Evolutionary conservation across 2,797 vertebrate genomes (phyloP).

Genomic region (Eulemur coronatus): DNA sequence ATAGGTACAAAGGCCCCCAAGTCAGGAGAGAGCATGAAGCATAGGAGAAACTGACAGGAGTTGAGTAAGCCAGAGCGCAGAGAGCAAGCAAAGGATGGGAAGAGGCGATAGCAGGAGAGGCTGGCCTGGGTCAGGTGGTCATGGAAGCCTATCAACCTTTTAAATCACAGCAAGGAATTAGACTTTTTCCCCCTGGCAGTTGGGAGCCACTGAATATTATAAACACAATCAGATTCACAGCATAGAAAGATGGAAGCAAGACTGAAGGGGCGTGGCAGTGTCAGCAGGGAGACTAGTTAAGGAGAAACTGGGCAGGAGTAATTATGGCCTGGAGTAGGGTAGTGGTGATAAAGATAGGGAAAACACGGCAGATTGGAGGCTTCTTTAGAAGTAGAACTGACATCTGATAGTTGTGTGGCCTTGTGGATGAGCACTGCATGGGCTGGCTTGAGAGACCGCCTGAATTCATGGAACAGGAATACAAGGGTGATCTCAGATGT

Average conservation of each 20-base stretch:
- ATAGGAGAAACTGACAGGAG: not conserved
- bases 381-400: not conserved
- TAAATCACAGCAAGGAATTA: not conserved
- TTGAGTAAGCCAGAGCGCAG: not conserved
- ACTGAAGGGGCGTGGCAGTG: not conserved
- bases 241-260: not conserved
- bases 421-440: not conserved
- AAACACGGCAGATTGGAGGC: not conserved
- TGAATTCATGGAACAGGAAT: not conserved
- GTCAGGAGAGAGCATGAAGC: not conserved
- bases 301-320: not conserved
- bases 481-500: not conserved
- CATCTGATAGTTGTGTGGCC: not conserved
- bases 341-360: not conserved
- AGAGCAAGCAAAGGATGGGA: not conserved
- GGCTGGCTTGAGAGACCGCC: not conserved
- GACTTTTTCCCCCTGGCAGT: not conserved
- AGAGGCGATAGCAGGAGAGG: rapidly evolving
- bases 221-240: not conserved
- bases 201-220: not conserved
- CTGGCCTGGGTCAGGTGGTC: not conserved
- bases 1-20: not conserved
- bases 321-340: not conserved
- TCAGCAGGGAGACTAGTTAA: not conserved
- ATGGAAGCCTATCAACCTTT: not conserved